Evolutionary conservation across 2,113 vertebrate genomes (phyloP).

Genomic region (Myiopsitta monachus): DNA sequence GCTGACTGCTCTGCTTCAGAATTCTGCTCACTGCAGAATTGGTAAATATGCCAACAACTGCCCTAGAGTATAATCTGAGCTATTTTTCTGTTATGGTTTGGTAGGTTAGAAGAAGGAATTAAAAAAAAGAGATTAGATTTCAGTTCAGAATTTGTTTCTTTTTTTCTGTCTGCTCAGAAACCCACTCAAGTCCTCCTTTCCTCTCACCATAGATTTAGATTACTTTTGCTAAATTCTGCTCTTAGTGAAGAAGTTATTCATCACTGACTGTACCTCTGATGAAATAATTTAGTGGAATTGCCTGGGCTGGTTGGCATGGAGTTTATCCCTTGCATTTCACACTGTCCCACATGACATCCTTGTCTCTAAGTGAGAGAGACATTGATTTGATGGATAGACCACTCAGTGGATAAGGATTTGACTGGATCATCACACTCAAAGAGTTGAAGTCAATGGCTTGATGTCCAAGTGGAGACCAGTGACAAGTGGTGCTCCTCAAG

Average conservation of each 20-base stretch:
- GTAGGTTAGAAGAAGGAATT: slow-evolving; percentile 7
- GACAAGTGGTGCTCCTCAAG: not conserved
- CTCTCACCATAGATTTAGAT: not conserved
- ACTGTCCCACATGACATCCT: not conserved
- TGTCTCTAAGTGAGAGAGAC: not conserved
- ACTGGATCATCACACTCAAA: not conserved
- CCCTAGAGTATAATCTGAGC: slow-evolving; percentile 19
- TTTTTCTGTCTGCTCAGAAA: slow-evolving; percentile 1
- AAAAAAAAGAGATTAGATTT: not conserved
- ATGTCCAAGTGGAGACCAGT: not conserved
- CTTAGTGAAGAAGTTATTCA: not conserved
- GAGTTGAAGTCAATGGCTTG: not conserved
- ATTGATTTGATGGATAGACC: not conserved
- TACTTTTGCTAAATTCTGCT: slow-evolving; percentile 3
- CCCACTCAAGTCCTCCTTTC: not conserved
- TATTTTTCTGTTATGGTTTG: not conserved
- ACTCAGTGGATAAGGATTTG: not conserved
- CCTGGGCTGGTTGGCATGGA: not conserved
- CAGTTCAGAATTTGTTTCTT: not conserved
- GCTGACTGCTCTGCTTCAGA: slow-evolving; percentile 41
- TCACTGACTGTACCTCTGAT: not conserved
- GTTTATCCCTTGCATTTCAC: not conserved
- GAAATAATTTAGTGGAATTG: slow-evolving; percentile 19
- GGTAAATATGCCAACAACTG: slow-evolving; percentile 41
- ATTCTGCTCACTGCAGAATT: slow-evolving; percentile 9